Percentiles rank a stretch among this genome's conserved stretches.
phyloP scores from a whole-genome alignment of 1,140 invertebrate species.

The Apolygus lucorum region DNA sequence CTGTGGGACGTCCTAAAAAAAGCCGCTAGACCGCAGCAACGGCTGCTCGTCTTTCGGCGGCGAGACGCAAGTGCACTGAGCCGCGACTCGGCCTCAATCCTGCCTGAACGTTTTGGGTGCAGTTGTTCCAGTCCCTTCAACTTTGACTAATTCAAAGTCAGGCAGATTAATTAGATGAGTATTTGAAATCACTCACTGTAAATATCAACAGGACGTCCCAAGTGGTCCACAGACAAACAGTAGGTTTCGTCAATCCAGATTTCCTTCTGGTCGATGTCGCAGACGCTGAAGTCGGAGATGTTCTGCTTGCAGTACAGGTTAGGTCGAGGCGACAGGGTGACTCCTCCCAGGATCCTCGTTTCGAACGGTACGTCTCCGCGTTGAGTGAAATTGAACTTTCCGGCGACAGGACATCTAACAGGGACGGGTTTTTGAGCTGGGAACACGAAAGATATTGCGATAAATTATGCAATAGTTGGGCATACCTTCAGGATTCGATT shows the following conservation, averaged over 20 bases:
- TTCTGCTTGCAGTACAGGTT: constrained; percentile 88
- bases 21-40: too few species aligned
- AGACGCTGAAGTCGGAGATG: constrained; percentile 90
- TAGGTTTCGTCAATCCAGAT: constrained; percentile 90
- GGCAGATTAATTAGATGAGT: too few species aligned
- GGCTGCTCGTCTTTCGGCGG: too few species aligned
- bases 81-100: too few species aligned
- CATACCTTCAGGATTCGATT: too few species aligned
- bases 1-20: too few species aligned
- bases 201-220: constrained; percentile 85
- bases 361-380: constrained; percentile 77
- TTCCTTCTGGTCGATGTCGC: constrained; percentile 87
- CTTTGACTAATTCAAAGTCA: too few species aligned
- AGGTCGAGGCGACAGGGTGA: constrained; percentile 83
- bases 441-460: constrained; percentile 32
- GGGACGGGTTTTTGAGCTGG: constrained; percentile 82
- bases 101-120: too few species aligned
- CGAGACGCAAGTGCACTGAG: too few species aligned
- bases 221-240: constrained; percentile 90
- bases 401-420: constrained; percentile 88
- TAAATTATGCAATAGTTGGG: background rate
- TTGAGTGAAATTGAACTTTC: constrained; percentile 91
- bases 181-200: constrained; percentile 54
- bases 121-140: too few species aligned
- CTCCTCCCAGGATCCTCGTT: constrained; percentile 87